Evolutionary conservation across 2,797 vertebrate species (phyloP).

Genomic region (Lemur catta): DNA sequence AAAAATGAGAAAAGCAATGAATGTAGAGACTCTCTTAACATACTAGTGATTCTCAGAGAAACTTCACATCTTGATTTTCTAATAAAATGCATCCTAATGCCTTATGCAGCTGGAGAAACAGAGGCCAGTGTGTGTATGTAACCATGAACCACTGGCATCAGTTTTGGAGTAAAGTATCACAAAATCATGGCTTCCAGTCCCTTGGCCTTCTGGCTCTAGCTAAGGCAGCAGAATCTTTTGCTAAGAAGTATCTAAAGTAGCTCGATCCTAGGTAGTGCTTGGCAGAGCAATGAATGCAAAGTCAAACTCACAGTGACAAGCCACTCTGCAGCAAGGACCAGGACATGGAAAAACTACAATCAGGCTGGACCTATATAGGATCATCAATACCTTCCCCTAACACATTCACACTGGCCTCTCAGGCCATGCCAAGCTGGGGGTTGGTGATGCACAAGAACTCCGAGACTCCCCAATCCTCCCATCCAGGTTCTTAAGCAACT

Average conservation of each 20-base stretch:
- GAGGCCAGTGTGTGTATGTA: background rate
- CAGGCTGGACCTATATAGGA: background rate
- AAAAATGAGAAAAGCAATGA: conserved; percentile 44
- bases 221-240: background rate
- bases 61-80: conserved; percentile 13
- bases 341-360: background rate
- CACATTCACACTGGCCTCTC: background rate
- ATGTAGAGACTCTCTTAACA: conserved; percentile 13
- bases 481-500: background rate
- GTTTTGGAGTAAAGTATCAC: background rate
- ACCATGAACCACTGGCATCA: background rate
- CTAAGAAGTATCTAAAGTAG: background rate
- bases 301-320: background rate
- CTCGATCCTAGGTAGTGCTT: background rate
- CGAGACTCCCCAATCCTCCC: background rate
- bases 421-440: background rate
- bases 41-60: conserved; percentile 5
- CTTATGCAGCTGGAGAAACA: conserved; percentile 26
- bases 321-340: background rate
- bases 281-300: background rate
- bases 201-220: background rate
- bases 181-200: background rate
- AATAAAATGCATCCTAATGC: conserved; percentile 47
- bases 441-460: background rate
- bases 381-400: background rate